Evolutionary conservation across 2,797 vertebrate species (phyloP), one percentile per base, ranked within the genome.

Genomic region (Bovichtus diacanthus): DNA sequence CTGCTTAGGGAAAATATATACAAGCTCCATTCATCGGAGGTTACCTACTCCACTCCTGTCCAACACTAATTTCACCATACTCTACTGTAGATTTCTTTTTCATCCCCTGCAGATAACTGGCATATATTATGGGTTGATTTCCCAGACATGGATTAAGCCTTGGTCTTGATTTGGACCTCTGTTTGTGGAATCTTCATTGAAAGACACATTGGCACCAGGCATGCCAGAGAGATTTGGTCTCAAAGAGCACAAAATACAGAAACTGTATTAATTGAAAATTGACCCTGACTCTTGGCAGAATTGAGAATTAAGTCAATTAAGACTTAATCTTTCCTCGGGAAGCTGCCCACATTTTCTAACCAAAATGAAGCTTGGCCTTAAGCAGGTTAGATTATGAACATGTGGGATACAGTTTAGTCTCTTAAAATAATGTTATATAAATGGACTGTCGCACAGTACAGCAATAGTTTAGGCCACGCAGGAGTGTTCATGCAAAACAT

Each of bases 91-190:
- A 2, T 43, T 13, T 13, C 0, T 44, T 67, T 47, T 61, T 43
- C 27, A 21, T 44, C 10, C 34, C 12, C 44, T 12, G 44, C 21
- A 53, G 43, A 66, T 47, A 41, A 21, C 12, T 74, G 43, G 43
- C 27, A 23, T 41, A 1, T 2, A 27, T 29, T 54, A 29, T 38
- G 12, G 59, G 34, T 53, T 47, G 16, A 58, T 64, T 80, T 61
- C 62, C 50, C 55, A 67, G 70, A 74, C 61, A 34, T 18, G 50
- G 56, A 75, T 74, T 67, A 49, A 59, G 51, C 29, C 23, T 36
- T 3, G n/a, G 38, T 56, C 47, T 77, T 53, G 15, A 56, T n/a
- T 41, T 21, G 43, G 49, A 51, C 13, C 23, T 65, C 25, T 44
- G 38, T 51, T 21, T 38, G 15, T 56, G 25, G 47, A 61, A 60